Evolutionary conservation across 1,140 invertebrate species (phyloP).

Genomic region (Cotesia vestalis): DNA sequence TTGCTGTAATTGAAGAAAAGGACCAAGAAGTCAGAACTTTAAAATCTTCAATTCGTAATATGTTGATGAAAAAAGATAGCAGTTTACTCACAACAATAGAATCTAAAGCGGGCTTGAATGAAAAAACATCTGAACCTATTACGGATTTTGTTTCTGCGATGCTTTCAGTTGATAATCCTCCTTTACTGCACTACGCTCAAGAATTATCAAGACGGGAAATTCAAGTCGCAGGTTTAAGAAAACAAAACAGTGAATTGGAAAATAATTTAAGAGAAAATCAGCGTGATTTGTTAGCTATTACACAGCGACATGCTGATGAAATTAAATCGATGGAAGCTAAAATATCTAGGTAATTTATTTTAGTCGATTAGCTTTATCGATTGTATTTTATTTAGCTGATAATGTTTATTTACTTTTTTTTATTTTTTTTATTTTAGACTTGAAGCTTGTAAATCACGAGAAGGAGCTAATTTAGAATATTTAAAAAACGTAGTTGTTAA

Average conservation of each 20-base stretch:
- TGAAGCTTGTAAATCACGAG: constrained; percentile 79
- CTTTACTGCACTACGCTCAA: constrained; percentile 85
- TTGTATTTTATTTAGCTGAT: constrained; percentile 28
- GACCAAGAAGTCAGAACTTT: constrained; percentile 79
- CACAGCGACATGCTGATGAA: constrained; percentile 70
- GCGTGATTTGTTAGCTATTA: constrained; percentile 66
- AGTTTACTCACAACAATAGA: constrained; percentile 4
- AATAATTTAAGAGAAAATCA: constrained; percentile 73
- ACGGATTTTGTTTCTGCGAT: constrained; percentile 56
- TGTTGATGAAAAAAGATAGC: constrained; percentile 55
- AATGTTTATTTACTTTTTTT: constrained; percentile 1
- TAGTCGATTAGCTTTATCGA: constrained; percentile 27
- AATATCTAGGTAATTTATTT: constrained; percentile 30
- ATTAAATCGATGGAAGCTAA: constrained; percentile 66
- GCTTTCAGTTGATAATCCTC: constrained; percentile 66
- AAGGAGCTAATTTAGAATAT: constrained; percentile 89
- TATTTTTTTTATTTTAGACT: constrained; percentile 67
- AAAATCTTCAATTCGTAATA: constrained; percentile 70
- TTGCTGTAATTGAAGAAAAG: constrained; percentile 80
- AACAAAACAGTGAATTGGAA: constrained; percentile 78
- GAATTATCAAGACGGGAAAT: constrained; percentile 84
- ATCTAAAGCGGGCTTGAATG: constrained; percentile 8
- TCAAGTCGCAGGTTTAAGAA: constrained; percentile 77
- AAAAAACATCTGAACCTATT: constrained; percentile 39
- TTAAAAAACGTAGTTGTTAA: constrained; percentile 89